A percentile compares a stretch with the other conserved stretches of the same genome.
phyloP scores from a whole-genome alignment of 1,140 invertebrate species.

The Ganaspis sp. region DNA sequence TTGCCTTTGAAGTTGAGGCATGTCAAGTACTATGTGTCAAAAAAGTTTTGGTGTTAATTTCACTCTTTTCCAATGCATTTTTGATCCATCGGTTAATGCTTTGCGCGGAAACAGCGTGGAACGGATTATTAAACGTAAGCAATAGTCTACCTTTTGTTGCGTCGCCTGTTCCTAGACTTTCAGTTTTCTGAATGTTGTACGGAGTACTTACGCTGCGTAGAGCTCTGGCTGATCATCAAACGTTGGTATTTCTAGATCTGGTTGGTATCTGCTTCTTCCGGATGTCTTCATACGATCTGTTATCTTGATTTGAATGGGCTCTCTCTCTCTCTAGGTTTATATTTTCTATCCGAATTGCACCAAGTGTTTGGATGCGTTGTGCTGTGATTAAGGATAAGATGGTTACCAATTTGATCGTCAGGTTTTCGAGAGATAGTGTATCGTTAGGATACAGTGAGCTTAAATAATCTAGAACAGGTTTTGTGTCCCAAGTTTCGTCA shows the following conservation, averaged over 20 bases:
- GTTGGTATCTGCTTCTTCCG: constrained; percentile 29
- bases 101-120: neutral
- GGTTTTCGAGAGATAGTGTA: constrained; percentile 48
- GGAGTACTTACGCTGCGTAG: too few relatives aligned
- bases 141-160: neutral
- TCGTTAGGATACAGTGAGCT: constrained; percentile 36
- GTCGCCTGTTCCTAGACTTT: neutral
- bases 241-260: constrained; percentile 21
- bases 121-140: neutral
- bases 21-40: neutral
- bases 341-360: constrained; percentile 29
- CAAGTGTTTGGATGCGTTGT: constrained; percentile 42
- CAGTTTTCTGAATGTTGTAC: too few relatives aligned
- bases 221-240: constrained; percentile 22
- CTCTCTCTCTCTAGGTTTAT: neutral
- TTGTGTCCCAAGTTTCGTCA: constrained; percentile 43
- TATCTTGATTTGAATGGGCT: constrained; percentile 36
- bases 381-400: constrained; percentile 48
- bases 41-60: neutral
- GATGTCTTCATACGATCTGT: constrained; percentile 38
- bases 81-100: neutral
- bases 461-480: constrained; percentile 26
- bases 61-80: neutral
- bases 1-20: neutral
- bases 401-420: constrained; percentile 46